Evolutionary conservation across 2,797 vertebrate species (phyloP), one percentile per base, ranked within the genome.

Genomic region (Neomorphus geoffroyi): DNA sequence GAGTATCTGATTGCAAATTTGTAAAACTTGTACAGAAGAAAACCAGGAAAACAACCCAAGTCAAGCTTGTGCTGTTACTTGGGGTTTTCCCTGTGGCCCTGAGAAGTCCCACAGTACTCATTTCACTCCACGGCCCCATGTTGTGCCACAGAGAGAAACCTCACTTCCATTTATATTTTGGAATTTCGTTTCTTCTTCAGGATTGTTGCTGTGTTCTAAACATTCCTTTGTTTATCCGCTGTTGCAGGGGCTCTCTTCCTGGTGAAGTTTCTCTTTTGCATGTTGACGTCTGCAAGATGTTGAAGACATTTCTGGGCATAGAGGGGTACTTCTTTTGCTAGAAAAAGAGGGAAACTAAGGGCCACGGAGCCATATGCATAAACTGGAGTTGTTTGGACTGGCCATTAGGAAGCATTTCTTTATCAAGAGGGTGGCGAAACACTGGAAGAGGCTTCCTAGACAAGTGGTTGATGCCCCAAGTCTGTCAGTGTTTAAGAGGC

Each of bases 41-140:
- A 75, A 54, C 4, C 5, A 51, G 43, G 28, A 48, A 82, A 70
- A 33, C 10, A 39, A 23, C 27, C 9, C 3, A 58, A 58, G 18
- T 28, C n/a, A 26, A 50, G 10, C 27, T 57, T 41, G 51, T 11
- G 7, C 28, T 37, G 15, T 51, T 53, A 19, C 17, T 32, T 72
- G 28, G 17, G 13, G 26, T 43, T 80, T 86, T 23, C 21, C 30
- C 21, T 9, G 6, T 62, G 56, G 32, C 43, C 7, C 39, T 22
- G 8, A 61, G 64, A 30, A 35, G 16, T 61, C 46, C 56, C 28
- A 15, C 24, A 56, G 6, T 28, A 43, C 18, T 32, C 23, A 1
- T 71, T 53, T 82, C 39, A 33, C 2, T 48, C 32, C 19, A 13
- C 8, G 11, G 30, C 32, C 8, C n/a, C 3, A 9, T 0, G 0